These are phyloP conservation scores for Drosophila longiperda DNA, from an alignment of 2,888 invertebrate species.

Conservation along the genomic window DNA sequence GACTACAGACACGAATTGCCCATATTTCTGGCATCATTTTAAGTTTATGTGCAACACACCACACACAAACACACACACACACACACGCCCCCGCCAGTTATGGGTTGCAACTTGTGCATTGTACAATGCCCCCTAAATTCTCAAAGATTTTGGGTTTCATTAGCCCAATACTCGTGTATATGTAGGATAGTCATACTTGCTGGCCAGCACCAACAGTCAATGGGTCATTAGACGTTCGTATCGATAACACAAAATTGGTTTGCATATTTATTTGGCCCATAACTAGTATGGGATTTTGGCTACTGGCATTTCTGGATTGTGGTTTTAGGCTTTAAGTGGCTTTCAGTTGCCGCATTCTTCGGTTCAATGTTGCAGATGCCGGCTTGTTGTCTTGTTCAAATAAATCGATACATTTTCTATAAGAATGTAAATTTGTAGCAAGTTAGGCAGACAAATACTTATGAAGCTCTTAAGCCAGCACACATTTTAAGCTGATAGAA, in stretches of 20 bases:
- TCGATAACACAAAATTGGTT: conserved; percentile 66
- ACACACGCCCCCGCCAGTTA: conserved; percentile 7
- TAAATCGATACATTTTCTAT: conserved; percentile 28
- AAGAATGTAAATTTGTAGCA: conserved; percentile 22
- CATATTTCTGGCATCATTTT: conserved; percentile 65
- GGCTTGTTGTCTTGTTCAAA: conserved; percentile 10
- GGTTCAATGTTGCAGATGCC: conserved; percentile 24
- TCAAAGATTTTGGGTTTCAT: conserved; percentile 75
- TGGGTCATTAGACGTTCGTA: conserved; percentile 66
- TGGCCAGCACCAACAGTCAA: conserved; percentile 49
- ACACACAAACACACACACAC: conserved; percentile 5
- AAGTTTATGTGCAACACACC: conserved; percentile 49
- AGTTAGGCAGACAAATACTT: conserved; percentile 25
- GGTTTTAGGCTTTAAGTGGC: conserved; percentile 46
- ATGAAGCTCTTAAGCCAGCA: conserved; percentile 7
- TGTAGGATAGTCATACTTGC: conserved; percentile 13
- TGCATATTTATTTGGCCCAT: conserved; percentile 58
- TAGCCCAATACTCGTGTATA: conserved; percentile 53
- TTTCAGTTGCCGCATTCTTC: conserved; percentile 43
- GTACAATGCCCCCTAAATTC: conserved; percentile 47
- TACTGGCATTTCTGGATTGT: conserved; percentile 42
- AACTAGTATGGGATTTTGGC: conserved; percentile 30
- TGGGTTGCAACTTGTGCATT: conserved; percentile 45
- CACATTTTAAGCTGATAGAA: neutral
- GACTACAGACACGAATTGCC: conserved; percentile 49